Evolutionary conservation across 2,888 invertebrate species (phyloP).

Genomic region (Steinernema carpocapsae): DNA sequence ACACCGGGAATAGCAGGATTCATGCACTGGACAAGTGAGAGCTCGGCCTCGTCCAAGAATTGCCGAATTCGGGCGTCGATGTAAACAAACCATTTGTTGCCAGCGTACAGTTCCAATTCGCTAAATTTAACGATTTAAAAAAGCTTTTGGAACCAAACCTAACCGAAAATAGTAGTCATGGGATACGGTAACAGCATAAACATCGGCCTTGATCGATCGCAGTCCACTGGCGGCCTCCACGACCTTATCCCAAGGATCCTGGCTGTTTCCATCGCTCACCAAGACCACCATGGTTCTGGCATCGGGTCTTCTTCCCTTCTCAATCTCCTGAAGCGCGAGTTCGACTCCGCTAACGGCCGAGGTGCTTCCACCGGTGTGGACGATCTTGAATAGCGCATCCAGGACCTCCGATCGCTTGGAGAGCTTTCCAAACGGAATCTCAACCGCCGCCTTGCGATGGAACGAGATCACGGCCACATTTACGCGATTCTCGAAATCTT

Average conservation of each 20-base stretch:
- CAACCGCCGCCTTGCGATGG: conserved; percentile 48
- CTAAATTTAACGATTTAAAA: conserved; percentile 30
- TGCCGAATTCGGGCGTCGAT: conserved; percentile 54
- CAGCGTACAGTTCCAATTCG: conserved; percentile 57
- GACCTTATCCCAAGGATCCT: conserved; percentile 46
- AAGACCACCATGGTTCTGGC: conserved; percentile 56
- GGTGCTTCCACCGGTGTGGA: conserved; percentile 57
- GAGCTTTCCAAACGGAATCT: conserved; percentile 47
- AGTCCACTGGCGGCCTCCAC: conserved; percentile 46
- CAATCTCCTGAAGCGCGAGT: conserved; percentile 53
- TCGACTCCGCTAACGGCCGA: conserved; percentile 55
- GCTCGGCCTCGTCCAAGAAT: conserved; percentile 54
- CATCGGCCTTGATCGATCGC: conserved; percentile 44
- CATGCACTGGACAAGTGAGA: conserved; percentile 42
- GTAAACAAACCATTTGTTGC: conserved; percentile 58
- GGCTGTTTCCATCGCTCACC: conserved; percentile 57
- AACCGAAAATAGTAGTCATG: conserved; percentile 58
- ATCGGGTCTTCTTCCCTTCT: conserved; percentile 42
- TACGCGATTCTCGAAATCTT: conserved; percentile 49
- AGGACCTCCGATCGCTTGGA: conserved; percentile 47
- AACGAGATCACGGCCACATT: conserved; percentile 56
- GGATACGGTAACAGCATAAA: conserved; percentile 57
- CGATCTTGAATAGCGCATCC: conserved; percentile 46
- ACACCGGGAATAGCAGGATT: conserved; percentile 44
- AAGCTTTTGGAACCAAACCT: not conserved